Conservation (phyloP, 1,140 invertebrate genomes). For the Macrocentrus cingulum region DNA sequence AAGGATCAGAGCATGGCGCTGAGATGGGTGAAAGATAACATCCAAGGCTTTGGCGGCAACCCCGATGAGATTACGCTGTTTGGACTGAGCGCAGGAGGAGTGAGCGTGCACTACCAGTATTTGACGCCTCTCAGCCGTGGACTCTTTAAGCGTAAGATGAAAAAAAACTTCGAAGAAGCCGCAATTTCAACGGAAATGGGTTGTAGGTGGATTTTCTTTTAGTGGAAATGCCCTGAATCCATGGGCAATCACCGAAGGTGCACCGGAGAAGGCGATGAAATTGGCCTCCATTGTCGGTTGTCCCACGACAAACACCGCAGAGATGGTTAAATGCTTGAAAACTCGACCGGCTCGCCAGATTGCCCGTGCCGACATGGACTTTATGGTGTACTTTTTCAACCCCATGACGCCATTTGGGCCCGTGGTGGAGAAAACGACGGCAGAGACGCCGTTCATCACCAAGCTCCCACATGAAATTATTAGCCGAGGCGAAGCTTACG, state of each 20-base stretch:
- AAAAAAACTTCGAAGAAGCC: slow-evolving; percentile 29
- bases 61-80: slow-evolving; percentile 57
- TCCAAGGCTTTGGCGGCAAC: slow-evolving; percentile 60
- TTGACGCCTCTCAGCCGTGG: slow-evolving; percentile 54
- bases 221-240: slow-evolving; percentile 74
- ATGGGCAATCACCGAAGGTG: slow-evolving; percentile 71
- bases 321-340: slow-evolving; percentile 74
- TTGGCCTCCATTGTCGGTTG: slow-evolving; percentile 72
- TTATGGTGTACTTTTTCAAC: slow-evolving; percentile 58
- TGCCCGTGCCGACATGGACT: slow-evolving; percentile 51
- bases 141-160: slow-evolving; percentile 56
- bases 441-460: slow-evolving; percentile 61
- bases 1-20: slow-evolving; percentile 65
- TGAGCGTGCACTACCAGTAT: slow-evolving; percentile 65
- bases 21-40: slow-evolving; percentile 64
- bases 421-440: slow-evolving; percentile 56
- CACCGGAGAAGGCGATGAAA: slow-evolving; percentile 67
- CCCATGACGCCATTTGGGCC: slow-evolving; percentile 68
- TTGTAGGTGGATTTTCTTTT: slow-evolving; percentile 73
- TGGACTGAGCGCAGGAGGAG: slow-evolving; percentile 61
- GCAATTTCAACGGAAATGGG: background rate
- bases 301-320: slow-evolving; percentile 57
- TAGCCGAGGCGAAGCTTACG: slow-evolving; percentile 54
- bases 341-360: slow-evolving; percentile 63
- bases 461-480: slow-evolving; percentile 62